Evolutionary conservation across 2,888 invertebrate species (phyloP).

Genomic region (Xestia xanthographa): DNA sequence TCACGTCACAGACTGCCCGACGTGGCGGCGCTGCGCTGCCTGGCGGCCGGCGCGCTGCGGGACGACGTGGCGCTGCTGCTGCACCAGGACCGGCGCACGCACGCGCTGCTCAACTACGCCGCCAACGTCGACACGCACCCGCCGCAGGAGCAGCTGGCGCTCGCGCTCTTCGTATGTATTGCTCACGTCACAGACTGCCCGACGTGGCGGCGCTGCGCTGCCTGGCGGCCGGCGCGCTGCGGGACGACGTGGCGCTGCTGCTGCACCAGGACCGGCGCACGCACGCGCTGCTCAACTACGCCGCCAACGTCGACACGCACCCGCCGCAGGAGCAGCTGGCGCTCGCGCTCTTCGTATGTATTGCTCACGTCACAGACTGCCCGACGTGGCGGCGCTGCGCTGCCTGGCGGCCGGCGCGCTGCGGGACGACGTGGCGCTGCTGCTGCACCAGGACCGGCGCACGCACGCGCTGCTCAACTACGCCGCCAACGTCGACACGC

Average conservation of each 20-base stretch:
- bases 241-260: slow-evolving; percentile 96
- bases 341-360: slow-evolving; percentile 92
- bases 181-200: no score
- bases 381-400: slow-evolving; percentile 95
- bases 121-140: slow-evolving; percentile 93
- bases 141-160: slow-evolving; percentile 93
- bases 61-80: slow-evolving; percentile 96
- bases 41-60: no score
- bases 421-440: slow-evolving; percentile 96
- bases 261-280: slow-evolving; percentile 96
- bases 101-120: slow-evolving; percentile 97
- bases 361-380: no score
- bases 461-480: slow-evolving; percentile 95
- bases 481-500: slow-evolving; percentile 94
- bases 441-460: slow-evolving; percentile 97
- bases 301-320: slow-evolving; percentile 94
- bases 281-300: slow-evolving; percentile 96
- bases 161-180: slow-evolving; percentile 92
- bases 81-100: slow-evolving; percentile 95
- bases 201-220: no score
- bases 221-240: no score
- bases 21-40: no score
- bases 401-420: no score
- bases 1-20: no score
- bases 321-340: slow-evolving; percentile 94